These are phyloP conservation scores for Trichonephila clavata DNA, from an alignment of 1,140 invertebrate species.

Conservation along the genomic window DNA sequence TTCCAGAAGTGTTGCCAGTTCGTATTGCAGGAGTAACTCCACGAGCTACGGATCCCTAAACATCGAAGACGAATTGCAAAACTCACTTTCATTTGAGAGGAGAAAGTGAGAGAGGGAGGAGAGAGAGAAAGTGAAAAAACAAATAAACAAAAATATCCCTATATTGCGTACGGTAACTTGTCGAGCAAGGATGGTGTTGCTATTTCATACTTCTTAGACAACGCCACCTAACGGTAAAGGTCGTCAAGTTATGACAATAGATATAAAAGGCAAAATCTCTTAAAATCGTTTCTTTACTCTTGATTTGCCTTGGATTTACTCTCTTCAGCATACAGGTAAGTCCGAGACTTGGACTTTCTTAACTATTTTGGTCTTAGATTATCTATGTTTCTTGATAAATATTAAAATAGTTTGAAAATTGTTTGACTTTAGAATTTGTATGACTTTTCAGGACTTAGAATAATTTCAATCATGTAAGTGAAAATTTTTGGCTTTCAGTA, in stretches of 20 bases:
- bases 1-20: not conserved
- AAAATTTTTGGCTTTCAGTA: too few species aligned
- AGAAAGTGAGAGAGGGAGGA: not conserved
- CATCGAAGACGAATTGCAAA: slow-evolving; percentile 68
- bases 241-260: slow-evolving; percentile 65
- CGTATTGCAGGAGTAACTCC: not conserved
- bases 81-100: slow-evolving; percentile 6
- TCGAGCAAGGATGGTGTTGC: slow-evolving; percentile 33
- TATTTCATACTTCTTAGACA: not conserved
- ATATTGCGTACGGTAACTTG: slow-evolving; percentile 8
- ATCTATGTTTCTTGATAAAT: too few species aligned
- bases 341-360: not conserved
- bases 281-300: slow-evolving; percentile 54
- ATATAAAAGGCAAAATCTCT: slow-evolving; percentile 65
- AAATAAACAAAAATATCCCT: slow-evolving; percentile 6
- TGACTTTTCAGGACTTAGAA: too few species aligned
- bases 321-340: slow-evolving; percentile 11
- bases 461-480: too few species aligned
- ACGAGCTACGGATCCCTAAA: slow-evolving; percentile 61
- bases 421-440: too few species aligned
- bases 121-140: not conserved
- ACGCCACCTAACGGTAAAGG: slow-evolving; percentile 57
- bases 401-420: too few species aligned
- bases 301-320: slow-evolving; percentile 60
- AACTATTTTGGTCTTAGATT: too few species aligned